Base-by-base conservation (phyloP, 2,797 vertebrate species). In the Chelonia mydas region DNA sequence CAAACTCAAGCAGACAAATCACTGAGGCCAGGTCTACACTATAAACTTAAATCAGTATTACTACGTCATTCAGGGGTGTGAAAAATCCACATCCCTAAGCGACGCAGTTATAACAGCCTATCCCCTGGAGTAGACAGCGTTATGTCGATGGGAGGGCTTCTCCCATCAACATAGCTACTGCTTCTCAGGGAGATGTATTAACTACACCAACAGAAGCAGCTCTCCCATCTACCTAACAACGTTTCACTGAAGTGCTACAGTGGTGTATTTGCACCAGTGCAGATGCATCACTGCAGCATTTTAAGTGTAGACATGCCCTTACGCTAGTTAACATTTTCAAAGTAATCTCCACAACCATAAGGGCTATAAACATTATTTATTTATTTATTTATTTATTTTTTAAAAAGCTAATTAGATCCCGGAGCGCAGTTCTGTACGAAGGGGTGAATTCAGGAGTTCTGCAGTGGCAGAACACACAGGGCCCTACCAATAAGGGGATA, bases 321-420 rank as follows among this genome's bases (percentile, higher is more conserved):
- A 37, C 8, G 8, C 33, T 68, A 37, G 17, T 68, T 68, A 37
- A 37, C 16, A 19, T 37, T 45, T 47, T 76, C 41, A 76, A 76
- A 41, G 23, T 76, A 27, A 47, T 47, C 25, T 47, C 41, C 72
- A 76, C 11, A 47, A 13, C 41, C 72, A 15, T 76, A 28, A 45
- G 41, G 45, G 72, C 41, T 47, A 47, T 13, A 45, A 13, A 47
- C 41, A 5, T 68, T 21, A 17, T 55, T 53, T 27, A 55, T 55
- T 55, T 7, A 5, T 55, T 55, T 7, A 5, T 59, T 57, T 12
- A 31, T 28, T 57, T 13, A 28, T 37, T 72, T 31, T 37, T 76
- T 47, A 11, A 61, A 61, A 68, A 83, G 3, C 72, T 3, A 1
- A 54, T 28, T 15, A 6, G 47, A 13, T 61, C 0, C 0, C 31